Base-by-base conservation (phyloP, 2,113 vertebrate species). In the Cottus gobio region DNA sequence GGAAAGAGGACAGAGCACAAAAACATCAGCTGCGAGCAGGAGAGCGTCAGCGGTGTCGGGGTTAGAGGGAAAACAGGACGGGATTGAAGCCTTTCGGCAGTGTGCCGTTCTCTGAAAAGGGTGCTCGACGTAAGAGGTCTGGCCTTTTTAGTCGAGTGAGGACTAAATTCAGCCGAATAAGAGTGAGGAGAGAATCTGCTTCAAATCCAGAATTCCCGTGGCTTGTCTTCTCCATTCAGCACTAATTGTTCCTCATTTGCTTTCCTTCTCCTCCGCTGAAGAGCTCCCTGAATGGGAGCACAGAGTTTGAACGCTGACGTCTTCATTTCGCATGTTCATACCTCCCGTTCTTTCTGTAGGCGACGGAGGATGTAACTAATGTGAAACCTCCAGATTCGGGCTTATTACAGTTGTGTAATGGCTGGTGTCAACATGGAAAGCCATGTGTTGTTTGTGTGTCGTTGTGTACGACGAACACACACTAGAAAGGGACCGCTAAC, bases 161-260 rank as follows among this genome's bases (percentile, higher is more conserved):
- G 52, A 46, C 52, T 50, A 79, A 82, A 90, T 81, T 64, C 57
- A 65, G 61, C 31, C 42, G 75, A 69, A 83, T 68, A 71, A 54
- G 48, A 81, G 80, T 87, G 80, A 84, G 48, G 62, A 71, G 62
- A 82, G 78, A 86, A 85, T 87, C 56, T 11, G 30, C 72, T 88
- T 83, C 42, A 77, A 85, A 86, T 86, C 16, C 52, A 67, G 65
- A 65, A 79, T 64, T 78, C 50, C 39, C 54, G 66, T 31, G 74
- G 22, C 71, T 77, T 46, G 20, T 79, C 75, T 70, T 71, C 75
- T 31, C 56, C 64, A 77, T 77, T 71, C 54, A 56, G 37, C 60
- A 9, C 46, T 89, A 80, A 90, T 88, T 85, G 42, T 75, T 76
- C 50, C 67, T 81, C 80, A 80, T 85, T 85, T 83, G 82, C 71